Conservation (phyloP, 1,140 invertebrate species). For the Cryptotermes secundus region DNA sequence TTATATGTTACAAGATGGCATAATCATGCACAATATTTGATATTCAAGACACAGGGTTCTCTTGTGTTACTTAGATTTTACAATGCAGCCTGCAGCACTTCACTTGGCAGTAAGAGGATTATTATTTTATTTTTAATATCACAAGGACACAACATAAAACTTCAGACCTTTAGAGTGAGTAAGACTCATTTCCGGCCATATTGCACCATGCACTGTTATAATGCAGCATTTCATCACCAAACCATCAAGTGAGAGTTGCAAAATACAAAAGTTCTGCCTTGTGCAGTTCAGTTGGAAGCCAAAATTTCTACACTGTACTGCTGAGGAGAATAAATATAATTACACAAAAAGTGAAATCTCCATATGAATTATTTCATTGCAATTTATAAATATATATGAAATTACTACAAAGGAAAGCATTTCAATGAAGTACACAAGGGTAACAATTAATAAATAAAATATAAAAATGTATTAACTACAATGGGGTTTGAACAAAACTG, state of each 20-base stretch:
- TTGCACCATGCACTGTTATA: background rate
- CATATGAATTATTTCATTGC: background rate
- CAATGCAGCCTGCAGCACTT: no score
- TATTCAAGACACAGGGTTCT: no score
- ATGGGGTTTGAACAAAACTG: background rate
- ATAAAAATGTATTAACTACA: background rate
- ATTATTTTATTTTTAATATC: no score
- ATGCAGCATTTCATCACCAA: conserved; percentile 4
- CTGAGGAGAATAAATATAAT: background rate
- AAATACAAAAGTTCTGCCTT: background rate
- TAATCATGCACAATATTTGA: no score
- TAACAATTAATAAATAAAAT: background rate
- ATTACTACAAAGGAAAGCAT: background rate
- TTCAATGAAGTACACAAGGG: background rate
- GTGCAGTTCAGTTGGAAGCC: background rate
- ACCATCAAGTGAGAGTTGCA: background rate
- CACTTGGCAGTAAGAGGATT: no score
- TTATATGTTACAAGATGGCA: no score
- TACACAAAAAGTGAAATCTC: background rate
- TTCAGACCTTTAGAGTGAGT: no score
- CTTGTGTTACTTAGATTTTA: no score
- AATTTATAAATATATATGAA: background rate
- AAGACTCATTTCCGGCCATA: no score
- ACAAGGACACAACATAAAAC: no score
- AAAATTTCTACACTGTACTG: background rate